These are phyloP conservation scores for Vulpes lagopus DNA, from an alignment of 2,113 vertebrate genomes.

Conservation along the genomic window DNA sequence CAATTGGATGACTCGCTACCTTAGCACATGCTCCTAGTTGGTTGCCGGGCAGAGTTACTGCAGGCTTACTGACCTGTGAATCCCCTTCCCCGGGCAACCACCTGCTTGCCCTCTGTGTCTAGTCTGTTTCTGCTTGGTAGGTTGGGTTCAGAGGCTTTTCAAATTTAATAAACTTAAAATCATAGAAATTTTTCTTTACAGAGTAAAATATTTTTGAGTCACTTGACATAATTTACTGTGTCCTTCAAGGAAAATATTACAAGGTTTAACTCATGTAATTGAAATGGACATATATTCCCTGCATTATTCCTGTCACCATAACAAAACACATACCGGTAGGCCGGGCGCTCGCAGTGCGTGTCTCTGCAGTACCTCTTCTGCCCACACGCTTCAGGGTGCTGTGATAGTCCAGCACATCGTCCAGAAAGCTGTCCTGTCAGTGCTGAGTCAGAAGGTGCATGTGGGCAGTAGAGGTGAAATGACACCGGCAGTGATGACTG, in stretches of 20 bases:
- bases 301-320: fast-evolving
- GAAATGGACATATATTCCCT: neutral
- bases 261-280: neutral
- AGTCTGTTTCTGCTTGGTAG: neutral
- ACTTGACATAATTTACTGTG: neutral
- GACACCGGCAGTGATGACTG: neutral
- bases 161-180: neutral
- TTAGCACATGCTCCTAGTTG: neutral
- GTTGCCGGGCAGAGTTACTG: neutral
- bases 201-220: neutral
- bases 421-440: neutral
- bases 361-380: neutral
- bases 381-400: neutral
- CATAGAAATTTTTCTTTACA: neutral
- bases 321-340: neutral
- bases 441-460: neutral
- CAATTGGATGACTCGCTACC: fast-evolving
- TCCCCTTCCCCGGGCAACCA: neutral
- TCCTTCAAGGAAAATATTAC: neutral
- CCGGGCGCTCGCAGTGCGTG: fast-evolving
- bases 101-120: neutral
- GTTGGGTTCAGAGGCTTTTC: neutral
- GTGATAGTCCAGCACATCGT: neutral
- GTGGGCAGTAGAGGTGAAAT: neutral
- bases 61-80: neutral